phyloP scores from a whole-genome alignment of 2,113 vertebrate species.

The Aspiorhynchus laticeps region DNA sequence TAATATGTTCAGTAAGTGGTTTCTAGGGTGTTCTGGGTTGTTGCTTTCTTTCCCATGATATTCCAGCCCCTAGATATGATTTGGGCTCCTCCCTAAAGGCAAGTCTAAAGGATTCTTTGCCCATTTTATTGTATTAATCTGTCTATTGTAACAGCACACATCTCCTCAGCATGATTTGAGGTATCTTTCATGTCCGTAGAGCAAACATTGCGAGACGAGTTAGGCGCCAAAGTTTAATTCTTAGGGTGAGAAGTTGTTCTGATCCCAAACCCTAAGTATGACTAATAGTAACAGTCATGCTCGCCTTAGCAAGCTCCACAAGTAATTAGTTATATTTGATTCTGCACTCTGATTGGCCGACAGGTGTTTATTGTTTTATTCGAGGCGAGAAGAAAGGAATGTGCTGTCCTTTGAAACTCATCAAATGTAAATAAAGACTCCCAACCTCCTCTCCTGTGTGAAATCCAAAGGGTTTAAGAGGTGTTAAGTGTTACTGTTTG shows the following conservation, averaged over 20 bases:
- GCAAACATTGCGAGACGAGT: background rate
- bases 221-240: background rate
- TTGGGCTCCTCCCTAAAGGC: background rate
- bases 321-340: background rate
- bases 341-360: conserved; percentile 22
- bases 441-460: conserved; percentile 6
- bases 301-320: background rate
- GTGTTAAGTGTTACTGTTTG: conserved; percentile 42
- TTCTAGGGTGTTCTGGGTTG: background rate
- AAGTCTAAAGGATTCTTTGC: background rate
- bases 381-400: conserved; percentile 29
- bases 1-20: no score
- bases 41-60: background rate
- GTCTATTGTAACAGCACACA: no score
- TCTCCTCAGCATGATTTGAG: background rate
- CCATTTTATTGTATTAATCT: background rate
- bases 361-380: conserved; percentile 36
- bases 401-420: conserved; percentile 27
- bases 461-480: conserved; percentile 30
- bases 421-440: conserved; percentile 40
- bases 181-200: background rate
- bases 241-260: background rate
- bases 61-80: background rate
- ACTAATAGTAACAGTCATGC: background rate
- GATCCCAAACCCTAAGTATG: background rate